A percentile compares a stretch with the other conserved stretches of the same genome.
These are phyloP conservation scores for Conopomorpha cramerella DNA, from an alignment of 1,140 invertebrate species.

Conservation along the genomic window DNA sequence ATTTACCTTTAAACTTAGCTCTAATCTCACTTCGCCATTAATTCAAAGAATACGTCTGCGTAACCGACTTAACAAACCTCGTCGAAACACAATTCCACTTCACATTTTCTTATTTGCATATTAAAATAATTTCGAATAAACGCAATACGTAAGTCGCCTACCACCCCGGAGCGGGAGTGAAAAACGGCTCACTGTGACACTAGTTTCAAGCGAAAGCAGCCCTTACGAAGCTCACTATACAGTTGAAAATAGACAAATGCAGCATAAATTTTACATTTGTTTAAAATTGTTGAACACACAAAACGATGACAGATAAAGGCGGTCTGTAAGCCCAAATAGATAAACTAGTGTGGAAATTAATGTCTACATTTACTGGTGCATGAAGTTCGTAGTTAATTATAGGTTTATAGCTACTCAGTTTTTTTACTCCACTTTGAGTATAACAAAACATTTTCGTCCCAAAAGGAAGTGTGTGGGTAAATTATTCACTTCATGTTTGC, in stretches of 20 bases:
- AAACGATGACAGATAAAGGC: conserved; percentile 59
- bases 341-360: conserved; percentile 60
- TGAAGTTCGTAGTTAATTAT: conserved; percentile 57
- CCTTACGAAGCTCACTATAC: conserved; percentile 15
- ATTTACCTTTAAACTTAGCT: no score
- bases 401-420: conserved; percentile 51
- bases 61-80: conserved; percentile 42
- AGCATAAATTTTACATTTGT: conserved; percentile 27
- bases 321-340: conserved; percentile 56
- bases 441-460: conserved; percentile 45
- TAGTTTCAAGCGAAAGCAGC: conserved; percentile 14
- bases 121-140: conserved; percentile 59
- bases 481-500: conserved; percentile 26
- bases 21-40: conserved; percentile 54
- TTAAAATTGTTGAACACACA: conserved; percentile 19
- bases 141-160: conserved; percentile 48
- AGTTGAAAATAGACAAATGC: conserved; percentile 5
- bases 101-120: conserved; percentile 60
- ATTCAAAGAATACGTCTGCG: conserved; percentile 58
- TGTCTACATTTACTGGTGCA: conserved; percentile 60
- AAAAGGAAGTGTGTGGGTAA: conserved; percentile 50
- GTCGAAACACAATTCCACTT: conserved; percentile 52
- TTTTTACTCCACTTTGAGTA: no score
- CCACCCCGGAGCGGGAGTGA: conserved; percentile 18
- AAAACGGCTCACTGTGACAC: conserved; percentile 8